These are phyloP conservation scores for Pammene aurita DNA, from an alignment of 2,888 invertebrate genomes.

Conservation along the genomic window DNA sequence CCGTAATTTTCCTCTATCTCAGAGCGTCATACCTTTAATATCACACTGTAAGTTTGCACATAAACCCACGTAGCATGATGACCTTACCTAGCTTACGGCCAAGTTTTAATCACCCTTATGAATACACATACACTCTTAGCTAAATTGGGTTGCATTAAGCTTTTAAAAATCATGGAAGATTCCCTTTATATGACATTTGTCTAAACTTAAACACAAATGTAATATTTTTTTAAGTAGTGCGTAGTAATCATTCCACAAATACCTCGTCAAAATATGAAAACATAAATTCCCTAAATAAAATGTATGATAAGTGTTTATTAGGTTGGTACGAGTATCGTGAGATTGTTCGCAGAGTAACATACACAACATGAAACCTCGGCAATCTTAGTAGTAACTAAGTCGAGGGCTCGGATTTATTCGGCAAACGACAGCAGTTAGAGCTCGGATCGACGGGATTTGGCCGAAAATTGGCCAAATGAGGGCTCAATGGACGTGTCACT, in stretches of 20 bases:
- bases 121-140: slow-evolving; percentile 29
- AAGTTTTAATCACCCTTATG: slow-evolving; percentile 36
- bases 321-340: too few species aligned
- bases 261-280: too few species aligned
- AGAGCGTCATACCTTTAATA: slow-evolving; percentile 5
- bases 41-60: slow-evolving; percentile 23
- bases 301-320: too few species aligned
- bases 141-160: not conserved
- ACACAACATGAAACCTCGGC: slow-evolving; percentile 32
- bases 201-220: too few species aligned
- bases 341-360: too few species aligned
- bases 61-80: slow-evolving; percentile 30
- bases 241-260: too few species aligned
- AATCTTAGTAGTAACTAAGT: slow-evolving; percentile 44
- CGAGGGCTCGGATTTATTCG: slow-evolving; percentile 62
- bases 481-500: slow-evolving; percentile 82
- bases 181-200: not conserved
- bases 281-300: too few species aligned
- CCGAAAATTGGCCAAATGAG: slow-evolving; percentile 82
- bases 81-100: slow-evolving; percentile 29
- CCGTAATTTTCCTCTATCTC: not conserved
- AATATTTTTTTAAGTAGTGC: too few species aligned
- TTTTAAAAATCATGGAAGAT: slow-evolving; percentile 1
- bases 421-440: slow-evolving; percentile 66
- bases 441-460: slow-evolving; percentile 76